Percentiles rank a stretch among this genome's conserved stretches.
phyloP scores from a whole-genome alignment of 1,140 invertebrate genomes.

The Drosophila teissieri region DNA sequence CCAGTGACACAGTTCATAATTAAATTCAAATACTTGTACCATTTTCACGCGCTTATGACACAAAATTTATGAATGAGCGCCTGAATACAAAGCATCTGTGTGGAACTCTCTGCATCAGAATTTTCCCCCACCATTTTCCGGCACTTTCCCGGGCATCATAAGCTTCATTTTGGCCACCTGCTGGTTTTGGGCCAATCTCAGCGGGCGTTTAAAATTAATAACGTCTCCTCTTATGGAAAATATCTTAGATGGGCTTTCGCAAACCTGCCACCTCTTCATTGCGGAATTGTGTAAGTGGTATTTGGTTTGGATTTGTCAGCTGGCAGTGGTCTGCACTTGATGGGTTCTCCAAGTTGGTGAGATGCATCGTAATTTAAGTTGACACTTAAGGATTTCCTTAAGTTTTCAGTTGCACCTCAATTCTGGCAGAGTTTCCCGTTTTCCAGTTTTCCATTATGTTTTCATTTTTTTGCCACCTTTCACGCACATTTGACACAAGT shows the following conservation, averaged over 20 bases:
- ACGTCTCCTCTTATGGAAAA: slow-evolving; percentile 45
- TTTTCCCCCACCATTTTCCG: slow-evolving; percentile 1
- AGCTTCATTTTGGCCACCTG: slow-evolving; percentile 57
- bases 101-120: background rate
- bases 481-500: slow-evolving; percentile 70
- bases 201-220: slow-evolving; percentile 81
- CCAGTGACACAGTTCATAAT: slow-evolving; percentile 74
- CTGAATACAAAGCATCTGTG: slow-evolving; percentile 48
- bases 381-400: background rate
- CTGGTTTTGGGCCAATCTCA: slow-evolving; percentile 59
- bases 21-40: slow-evolving; percentile 81
- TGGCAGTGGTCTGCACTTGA: slow-evolving; percentile 25
- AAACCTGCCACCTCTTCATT: slow-evolving; percentile 28
- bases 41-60: slow-evolving; percentile 78
- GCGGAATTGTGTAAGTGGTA: slow-evolving; percentile 3
- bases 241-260: slow-evolving; percentile 40
- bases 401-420: slow-evolving; percentile 10
- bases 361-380: slow-evolving; percentile 9
- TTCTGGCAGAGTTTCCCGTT: slow-evolving; percentile 51
- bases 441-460: slow-evolving; percentile 50
- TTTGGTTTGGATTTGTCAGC: slow-evolving; percentile 16
- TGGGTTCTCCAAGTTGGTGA: slow-evolving; percentile 17
- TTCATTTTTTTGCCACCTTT: slow-evolving; percentile 48
- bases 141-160: background rate
- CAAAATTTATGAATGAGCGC: slow-evolving; percentile 76